These are phyloP conservation scores for Aplysina aerophoba DNA, from an alignment of 37 sponge, comb jelly and placozoan species.

Conservation along the genomic window DNA sequence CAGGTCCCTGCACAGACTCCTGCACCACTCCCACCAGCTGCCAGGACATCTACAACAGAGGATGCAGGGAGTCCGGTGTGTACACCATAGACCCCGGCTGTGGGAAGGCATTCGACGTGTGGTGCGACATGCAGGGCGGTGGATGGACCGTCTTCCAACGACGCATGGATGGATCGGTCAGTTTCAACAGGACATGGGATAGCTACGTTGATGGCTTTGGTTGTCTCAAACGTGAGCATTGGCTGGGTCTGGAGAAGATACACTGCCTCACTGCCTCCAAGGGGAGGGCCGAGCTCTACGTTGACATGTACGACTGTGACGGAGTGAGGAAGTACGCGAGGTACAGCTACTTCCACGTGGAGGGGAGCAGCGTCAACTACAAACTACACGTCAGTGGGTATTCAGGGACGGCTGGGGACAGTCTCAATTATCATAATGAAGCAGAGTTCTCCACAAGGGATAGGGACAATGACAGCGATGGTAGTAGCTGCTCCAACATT, in stretches of 20 bases:
- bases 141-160: slow-evolving; percentile 35
- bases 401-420: slow-evolving; percentile 29
- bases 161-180: slow-evolving; percentile 18
- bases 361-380: neutral
- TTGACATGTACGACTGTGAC: slow-evolving; percentile 10
- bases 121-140: slow-evolving; percentile 30
- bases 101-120: slow-evolving; percentile 1
- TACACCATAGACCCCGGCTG: slow-evolving; percentile 35
- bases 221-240: slow-evolving; percentile 3
- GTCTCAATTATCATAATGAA: neutral
- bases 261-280: slow-evolving; percentile 16
- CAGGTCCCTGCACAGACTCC: no score
- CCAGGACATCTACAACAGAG: neutral
- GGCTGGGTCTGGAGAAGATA: slow-evolving; percentile 35
- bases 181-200: slow-evolving; percentile 9
- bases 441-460: slow-evolving; percentile 1
- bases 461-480: slow-evolving; percentile 21
- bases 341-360: slow-evolving; percentile 21
- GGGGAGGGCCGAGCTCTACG: neutral
- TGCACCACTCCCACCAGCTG: slow-evolving; percentile 7
- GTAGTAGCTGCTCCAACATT: no score
- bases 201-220: slow-evolving; percentile 36
- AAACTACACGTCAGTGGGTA: slow-evolving; percentile 18
- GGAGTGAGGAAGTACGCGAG: slow-evolving; percentile 14
- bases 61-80: slow-evolving; percentile 20